phyloP scores from a whole-genome alignment of 2,113 vertebrate species.

The Pseudorhombus dupliciocellatus region DNA sequence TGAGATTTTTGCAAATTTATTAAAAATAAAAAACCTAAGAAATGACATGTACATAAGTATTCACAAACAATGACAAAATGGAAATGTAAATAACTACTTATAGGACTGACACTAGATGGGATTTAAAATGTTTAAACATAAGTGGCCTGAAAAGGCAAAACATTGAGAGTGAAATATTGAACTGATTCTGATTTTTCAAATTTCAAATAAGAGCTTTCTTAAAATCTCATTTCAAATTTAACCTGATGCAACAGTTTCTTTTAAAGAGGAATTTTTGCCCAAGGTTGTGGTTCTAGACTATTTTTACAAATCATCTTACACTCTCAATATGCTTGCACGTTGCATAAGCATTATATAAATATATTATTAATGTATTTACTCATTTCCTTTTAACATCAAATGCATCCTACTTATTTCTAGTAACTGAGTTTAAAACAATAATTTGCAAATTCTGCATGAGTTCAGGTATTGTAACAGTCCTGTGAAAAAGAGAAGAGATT shows the following conservation, averaged over 20 bases:
- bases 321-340: too few species aligned
- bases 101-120: too few species aligned
- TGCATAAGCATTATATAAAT: too few species aligned
- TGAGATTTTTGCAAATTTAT: too few species aligned
- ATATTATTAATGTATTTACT: not conserved
- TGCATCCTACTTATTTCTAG: not conserved
- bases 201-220: not conserved
- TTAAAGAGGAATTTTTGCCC: too few species aligned
- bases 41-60: too few species aligned
- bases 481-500: slow-evolving; percentile 56
- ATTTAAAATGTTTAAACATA: too few species aligned
- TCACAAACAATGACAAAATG: not conserved
- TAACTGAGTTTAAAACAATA: not conserved
- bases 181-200: not conserved
- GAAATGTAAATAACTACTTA: not conserved
- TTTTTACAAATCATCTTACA: too few species aligned
- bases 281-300: too few species aligned
- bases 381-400: not conserved
- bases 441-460: slow-evolving; percentile 25
- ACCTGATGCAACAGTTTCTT: too few species aligned
- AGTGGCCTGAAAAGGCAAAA: too few species aligned
- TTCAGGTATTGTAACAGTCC: slow-evolving; percentile 42
- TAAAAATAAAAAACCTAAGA: not conserved
- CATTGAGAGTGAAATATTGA: not conserved
- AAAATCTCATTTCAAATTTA: too few species aligned